Conservation (phyloP, 2,797 vertebrate genomes). For the Apogon hyalosoma region DNA sequence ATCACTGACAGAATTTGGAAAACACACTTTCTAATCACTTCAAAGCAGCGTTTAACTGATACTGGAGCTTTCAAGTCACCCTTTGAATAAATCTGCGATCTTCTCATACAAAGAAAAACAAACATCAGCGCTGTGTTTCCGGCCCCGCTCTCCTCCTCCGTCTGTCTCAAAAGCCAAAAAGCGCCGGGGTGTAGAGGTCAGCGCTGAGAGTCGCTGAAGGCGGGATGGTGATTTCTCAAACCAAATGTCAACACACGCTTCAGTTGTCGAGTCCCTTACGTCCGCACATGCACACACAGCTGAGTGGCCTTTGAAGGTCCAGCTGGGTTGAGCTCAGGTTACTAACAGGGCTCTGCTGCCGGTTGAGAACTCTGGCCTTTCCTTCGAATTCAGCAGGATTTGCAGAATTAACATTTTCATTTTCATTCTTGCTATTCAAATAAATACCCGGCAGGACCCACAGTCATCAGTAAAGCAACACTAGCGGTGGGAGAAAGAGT, state of each 20-base stretch:
- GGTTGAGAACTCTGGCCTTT: conserved; percentile 67
- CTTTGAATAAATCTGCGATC: conserved; percentile 63
- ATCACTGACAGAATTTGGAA: conserved; percentile 60
- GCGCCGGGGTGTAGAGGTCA: conserved; percentile 49
- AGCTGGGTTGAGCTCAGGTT: conserved; percentile 72
- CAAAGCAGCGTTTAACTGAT: conserved; percentile 62
- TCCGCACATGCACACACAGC: conserved; percentile 35
- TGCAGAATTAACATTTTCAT: conserved; percentile 60
- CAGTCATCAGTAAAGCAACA: conserved; percentile 11
- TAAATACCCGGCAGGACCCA: conserved; percentile 49
- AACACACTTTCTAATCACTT: conserved; percentile 66
- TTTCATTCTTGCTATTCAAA: conserved; percentile 63
- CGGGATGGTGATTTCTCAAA: conserved; percentile 54
- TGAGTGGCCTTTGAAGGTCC: conserved; percentile 74
- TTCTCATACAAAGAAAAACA: conserved; percentile 71
- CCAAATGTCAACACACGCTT: conserved; percentile 76
- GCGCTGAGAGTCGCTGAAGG: conserved; percentile 36
- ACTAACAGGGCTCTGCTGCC: conserved; percentile 46
- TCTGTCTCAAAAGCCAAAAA: conserved; percentile 26
- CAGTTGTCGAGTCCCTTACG: conserved; percentile 56
- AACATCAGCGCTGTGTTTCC: conserved; percentile 39
- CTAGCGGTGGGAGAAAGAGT: conserved; percentile 21
- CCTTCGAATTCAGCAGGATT: conserved; percentile 64
- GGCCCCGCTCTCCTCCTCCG: conserved; percentile 20
- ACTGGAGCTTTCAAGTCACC: conserved; percentile 63